Evolutionary conservation across 2,113 vertebrate species (phyloP).

Genomic region (Cinclus cinclus): DNA sequence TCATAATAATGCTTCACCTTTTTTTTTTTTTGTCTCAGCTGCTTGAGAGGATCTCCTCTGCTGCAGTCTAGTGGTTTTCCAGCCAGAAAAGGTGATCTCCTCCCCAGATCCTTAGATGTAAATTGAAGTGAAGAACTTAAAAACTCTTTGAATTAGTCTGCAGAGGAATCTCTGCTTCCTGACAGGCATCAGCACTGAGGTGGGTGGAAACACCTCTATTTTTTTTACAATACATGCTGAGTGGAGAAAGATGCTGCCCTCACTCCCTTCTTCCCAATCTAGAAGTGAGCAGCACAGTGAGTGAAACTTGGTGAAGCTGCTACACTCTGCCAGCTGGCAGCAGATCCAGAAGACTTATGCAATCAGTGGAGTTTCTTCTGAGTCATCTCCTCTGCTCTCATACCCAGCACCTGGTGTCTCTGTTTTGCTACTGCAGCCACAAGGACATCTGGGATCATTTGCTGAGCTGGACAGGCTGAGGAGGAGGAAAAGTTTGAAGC

Average conservation of each 20-base stretch:
- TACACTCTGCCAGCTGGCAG: slow-evolving; percentile 22
- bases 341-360: neutral
- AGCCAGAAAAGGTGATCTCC: neutral
- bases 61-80: neutral
- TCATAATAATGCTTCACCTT: neutral
- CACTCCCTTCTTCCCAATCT: neutral
- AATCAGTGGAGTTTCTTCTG: slow-evolving; percentile 6
- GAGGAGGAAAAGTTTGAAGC: neutral
- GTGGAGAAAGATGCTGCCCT: neutral
- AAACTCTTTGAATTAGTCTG: neutral
- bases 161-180: neutral
- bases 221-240: neutral
- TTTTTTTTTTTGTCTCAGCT: neutral
- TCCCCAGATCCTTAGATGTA: neutral
- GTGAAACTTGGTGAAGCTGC: neutral
- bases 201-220: slow-evolving; percentile 7
- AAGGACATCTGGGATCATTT: neutral
- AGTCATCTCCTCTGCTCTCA: neutral
- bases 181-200: neutral
- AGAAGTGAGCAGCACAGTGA: neutral
- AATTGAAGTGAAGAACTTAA: neutral
- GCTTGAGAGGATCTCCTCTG: neutral
- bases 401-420: neutral
- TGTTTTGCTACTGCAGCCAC: neutral
- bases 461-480: neutral